Conservation (phyloP, 1,140 invertebrate species). For the Rhagoletis pomonella region DNA sequence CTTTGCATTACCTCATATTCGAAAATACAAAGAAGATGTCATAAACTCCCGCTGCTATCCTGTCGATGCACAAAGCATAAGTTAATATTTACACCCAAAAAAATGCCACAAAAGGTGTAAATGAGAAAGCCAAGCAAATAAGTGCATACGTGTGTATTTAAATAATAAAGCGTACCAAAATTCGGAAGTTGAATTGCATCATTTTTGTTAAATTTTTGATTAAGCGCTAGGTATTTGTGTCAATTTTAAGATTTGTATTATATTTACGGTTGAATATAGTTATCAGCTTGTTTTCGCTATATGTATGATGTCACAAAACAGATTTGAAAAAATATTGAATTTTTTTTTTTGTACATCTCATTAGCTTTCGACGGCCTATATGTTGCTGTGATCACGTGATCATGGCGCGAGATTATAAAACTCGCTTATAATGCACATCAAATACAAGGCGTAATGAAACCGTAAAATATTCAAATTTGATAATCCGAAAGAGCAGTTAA, state of each 20-base stretch:
- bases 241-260: no score
- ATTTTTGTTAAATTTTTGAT: no score
- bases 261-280: no score
- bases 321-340: neutral
- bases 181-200: no score
- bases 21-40: neutral
- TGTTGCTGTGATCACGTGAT: conserved; percentile 2
- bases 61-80: neutral
- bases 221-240: no score
- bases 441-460: no score
- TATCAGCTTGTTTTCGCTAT: neutral
- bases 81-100: neutral
- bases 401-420: neutral
- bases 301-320: neutral
- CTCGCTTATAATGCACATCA: no score
- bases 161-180: no score
- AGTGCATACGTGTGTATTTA: no score
- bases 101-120: neutral
- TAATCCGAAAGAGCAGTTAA: no score
- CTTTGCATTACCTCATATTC: neutral
- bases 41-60: no score
- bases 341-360: neutral
- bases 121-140: neutral
- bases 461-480: no score
- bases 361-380: neutral